These are phyloP conservation scores for Anhinga anhinga DNA, from an alignment of 2,113 vertebrate species.

Conservation along the genomic window DNA sequence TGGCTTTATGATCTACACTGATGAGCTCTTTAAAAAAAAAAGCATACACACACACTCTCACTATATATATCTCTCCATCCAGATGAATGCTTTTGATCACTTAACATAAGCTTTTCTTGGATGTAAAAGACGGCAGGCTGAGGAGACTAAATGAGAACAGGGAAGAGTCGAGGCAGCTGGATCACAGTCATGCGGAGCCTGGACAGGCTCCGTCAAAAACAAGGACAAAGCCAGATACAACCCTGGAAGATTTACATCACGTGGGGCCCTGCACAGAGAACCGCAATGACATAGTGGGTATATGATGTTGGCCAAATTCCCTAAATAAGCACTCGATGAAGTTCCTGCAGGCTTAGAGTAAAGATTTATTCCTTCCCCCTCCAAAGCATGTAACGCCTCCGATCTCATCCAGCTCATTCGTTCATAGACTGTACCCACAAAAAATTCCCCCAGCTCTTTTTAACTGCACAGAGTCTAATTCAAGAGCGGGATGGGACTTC, in stretches of 20 bases:
- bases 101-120: conserved; percentile 56
- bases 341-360: neutral
- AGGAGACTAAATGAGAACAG: neutral
- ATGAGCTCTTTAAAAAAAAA: conserved; percentile 22
- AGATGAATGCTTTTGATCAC: conserved; percentile 56
- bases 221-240: conserved; percentile 21
- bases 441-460: neutral
- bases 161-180: neutral
- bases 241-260: neutral
- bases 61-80: neutral
- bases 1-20: conserved; percentile 21
- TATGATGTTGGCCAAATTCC: neutral
- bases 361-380: neutral
- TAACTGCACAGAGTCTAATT: fast-evolving
- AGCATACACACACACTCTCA: neutral
- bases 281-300: neutral
- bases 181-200: neutral
- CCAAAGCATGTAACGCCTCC: neutral
- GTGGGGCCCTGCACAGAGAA: neutral
- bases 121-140: conserved; percentile 38
- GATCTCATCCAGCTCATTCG: neutral
- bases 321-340: neutral
- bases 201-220: neutral
- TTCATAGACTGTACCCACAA: neutral
- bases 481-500: neutral